Conservation (phyloP, 2,797 vertebrate species). For the Oreonectes daqikongensis region DNA sequence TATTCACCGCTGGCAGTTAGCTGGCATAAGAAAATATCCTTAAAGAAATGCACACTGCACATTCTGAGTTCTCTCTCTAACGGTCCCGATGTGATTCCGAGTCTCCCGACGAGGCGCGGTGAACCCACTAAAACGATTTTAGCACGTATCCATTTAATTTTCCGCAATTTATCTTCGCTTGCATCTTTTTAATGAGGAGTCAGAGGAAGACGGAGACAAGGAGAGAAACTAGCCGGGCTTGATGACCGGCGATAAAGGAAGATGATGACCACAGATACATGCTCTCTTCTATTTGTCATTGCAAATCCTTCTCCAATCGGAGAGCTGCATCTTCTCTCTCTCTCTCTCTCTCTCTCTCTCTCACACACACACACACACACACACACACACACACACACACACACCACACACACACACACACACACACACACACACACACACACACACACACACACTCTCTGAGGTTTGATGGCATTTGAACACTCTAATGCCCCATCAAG, state of each 20-base stretch:
- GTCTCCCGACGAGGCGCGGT: slow-evolving; percentile 72
- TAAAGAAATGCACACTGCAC: slow-evolving; percentile 68
- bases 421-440: no score
- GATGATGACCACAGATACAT: slow-evolving; percentile 54
- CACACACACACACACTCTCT: no score
- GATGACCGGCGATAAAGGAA: slow-evolving; percentile 45
- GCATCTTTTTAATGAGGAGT: slow-evolving; percentile 70
- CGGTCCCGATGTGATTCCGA: slow-evolving; percentile 65
- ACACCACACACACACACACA: no score
- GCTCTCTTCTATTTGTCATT: slow-evolving; percentile 30
- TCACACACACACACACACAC: no score
- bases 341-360: background rate
- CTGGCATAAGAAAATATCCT: slow-evolving; percentile 51
- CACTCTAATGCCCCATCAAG: slow-evolving; percentile 55
- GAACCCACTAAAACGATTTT: slow-evolving; percentile 76
- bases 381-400: no score
- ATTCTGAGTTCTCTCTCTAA: slow-evolving; percentile 28
- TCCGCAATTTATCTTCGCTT: slow-evolving; percentile 70
- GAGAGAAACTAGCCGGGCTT: slow-evolving; percentile 19
- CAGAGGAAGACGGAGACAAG: slow-evolving; percentile 28
- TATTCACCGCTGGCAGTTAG: slow-evolving; percentile 48
- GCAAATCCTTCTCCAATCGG: slow-evolving; percentile 58
- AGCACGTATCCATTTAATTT: slow-evolving; percentile 77
- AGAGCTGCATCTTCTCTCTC: slow-evolving; percentile 35
- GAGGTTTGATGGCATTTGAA: slow-evolving; percentile 45